Evolutionary conservation across 2,888 invertebrate species (phyloP).

Genomic region (Erebia ligea): DNA sequence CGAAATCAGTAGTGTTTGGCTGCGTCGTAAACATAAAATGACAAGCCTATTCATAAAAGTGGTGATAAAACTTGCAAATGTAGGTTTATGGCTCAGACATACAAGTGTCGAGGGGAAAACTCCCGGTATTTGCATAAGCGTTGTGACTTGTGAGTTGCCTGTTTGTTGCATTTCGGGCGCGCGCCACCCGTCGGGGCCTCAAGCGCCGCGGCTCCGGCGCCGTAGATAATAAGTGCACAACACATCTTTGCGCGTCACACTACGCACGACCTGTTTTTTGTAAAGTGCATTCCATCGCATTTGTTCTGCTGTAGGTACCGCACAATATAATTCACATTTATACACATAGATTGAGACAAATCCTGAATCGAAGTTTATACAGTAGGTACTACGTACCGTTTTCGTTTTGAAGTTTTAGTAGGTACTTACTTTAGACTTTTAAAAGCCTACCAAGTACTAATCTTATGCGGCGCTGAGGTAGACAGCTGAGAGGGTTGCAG

Average conservation of each 20-base stretch:
- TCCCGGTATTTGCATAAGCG: conserved; percentile 17
- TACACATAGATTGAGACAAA: not conserved
- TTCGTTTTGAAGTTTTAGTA: not conserved
- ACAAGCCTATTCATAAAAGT: too few species aligned
- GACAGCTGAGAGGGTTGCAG: not conserved
- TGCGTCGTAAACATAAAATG: too few species aligned
- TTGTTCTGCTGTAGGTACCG: conserved; percentile 10
- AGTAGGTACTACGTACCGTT: not conserved
- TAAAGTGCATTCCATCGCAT: conserved; percentile 54
- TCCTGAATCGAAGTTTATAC: too few species aligned
- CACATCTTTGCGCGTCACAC: conserved; percentile 63
- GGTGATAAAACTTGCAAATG: too few species aligned
- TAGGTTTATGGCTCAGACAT: not conserved
- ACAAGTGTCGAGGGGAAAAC: conserved; percentile 8
- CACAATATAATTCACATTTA: not conserved
- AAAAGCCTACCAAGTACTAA: conserved; percentile 3
- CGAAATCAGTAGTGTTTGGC: too few species aligned
- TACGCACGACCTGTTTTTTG: conserved; percentile 53
- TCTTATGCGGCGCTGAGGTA: not conserved
- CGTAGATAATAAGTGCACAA: conserved; percentile 75
- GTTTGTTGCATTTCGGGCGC: conserved; percentile 59
- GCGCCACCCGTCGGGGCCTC: conserved; percentile 72
- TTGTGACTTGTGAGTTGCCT: conserved; percentile 37
- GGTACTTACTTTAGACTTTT: too few species aligned
- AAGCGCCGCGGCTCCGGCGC: conserved; percentile 53